phyloP scores from a whole-genome alignment of 2,797 vertebrate genomes.

The Cuniculus paca region DNA sequence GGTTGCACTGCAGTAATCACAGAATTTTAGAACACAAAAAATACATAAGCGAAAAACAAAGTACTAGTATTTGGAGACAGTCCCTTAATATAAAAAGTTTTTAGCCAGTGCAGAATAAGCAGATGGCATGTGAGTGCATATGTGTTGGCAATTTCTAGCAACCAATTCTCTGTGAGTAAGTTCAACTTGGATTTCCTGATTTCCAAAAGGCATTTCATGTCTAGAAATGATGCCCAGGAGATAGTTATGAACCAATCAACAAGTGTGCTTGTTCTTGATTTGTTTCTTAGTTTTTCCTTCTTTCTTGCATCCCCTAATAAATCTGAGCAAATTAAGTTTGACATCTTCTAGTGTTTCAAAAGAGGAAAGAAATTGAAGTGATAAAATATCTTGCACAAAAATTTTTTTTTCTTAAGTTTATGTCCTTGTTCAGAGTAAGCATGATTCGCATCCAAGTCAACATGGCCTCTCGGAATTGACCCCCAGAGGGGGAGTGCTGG shows the following conservation, averaged over 20 bases:
- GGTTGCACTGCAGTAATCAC: not conserved
- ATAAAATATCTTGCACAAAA: not conserved
- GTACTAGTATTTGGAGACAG: not conserved
- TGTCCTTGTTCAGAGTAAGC: not conserved
- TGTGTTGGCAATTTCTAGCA: not conserved
- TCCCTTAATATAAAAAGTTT: not conserved
- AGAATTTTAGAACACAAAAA: slow-evolving; percentile 10
- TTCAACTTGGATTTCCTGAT: not conserved
- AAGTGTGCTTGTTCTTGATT: not conserved
- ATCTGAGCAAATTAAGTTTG: not conserved
- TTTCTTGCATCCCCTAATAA: not conserved
- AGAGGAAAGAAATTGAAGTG: not conserved
- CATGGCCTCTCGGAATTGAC: not conserved
- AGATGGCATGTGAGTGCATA: not conserved
- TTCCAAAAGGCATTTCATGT: not conserved
- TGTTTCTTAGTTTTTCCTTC: not conserved
- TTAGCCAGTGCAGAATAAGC: not conserved
- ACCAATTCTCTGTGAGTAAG: not conserved
- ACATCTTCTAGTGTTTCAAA: slow-evolving; percentile 22
- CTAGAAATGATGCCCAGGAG: not conserved
- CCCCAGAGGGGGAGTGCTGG: not conserved
- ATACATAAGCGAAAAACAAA: not conserved
- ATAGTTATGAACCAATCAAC: not conserved
- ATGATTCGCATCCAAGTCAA: not conserved
- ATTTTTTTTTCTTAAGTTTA: not conserved